These are phyloP conservation scores for Chloroceryle amazona DNA, from an alignment of 2,797 vertebrate genomes.

Conservation along the genomic window DNA sequence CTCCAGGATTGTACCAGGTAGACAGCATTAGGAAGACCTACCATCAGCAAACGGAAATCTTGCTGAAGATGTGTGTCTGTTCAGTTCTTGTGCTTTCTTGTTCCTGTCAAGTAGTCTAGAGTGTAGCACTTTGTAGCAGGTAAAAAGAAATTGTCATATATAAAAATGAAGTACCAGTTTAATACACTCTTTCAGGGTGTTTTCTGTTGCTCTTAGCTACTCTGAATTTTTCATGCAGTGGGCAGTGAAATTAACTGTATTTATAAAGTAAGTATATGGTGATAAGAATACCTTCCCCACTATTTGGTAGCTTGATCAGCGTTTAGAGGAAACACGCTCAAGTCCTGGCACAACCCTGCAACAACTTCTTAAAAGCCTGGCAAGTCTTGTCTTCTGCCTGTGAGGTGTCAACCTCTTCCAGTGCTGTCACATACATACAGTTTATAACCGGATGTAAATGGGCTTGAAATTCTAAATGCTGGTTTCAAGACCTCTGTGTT, in stretches of 20 bases:
- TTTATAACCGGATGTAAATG: background rate
- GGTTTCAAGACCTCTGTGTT: background rate
- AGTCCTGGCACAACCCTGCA: background rate
- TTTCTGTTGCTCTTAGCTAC: background rate
- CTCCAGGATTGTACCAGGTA: background rate
- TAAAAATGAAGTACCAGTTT: background rate
- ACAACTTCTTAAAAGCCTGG: background rate
- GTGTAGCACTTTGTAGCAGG: background rate
- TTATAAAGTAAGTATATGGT: background rate
- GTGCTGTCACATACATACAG: background rate
- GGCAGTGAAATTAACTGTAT: background rate
- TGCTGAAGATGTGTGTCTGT: background rate
- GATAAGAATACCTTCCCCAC: background rate
- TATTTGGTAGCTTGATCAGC: background rate
- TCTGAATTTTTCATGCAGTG: background rate
- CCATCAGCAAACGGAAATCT: background rate
- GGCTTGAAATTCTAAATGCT: constrained; percentile 3
- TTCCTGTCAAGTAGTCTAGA: background rate
- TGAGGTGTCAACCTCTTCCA: background rate
- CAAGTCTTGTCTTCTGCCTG: background rate
- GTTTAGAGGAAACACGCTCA: background rate
- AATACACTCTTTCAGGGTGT: background rate
- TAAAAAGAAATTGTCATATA: background rate
- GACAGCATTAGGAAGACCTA: background rate
- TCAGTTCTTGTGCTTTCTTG: background rate